These are phyloP conservation scores for Rallus limicola DNA, from an alignment of 2,113 vertebrate species.

Conservation along the genomic window DNA sequence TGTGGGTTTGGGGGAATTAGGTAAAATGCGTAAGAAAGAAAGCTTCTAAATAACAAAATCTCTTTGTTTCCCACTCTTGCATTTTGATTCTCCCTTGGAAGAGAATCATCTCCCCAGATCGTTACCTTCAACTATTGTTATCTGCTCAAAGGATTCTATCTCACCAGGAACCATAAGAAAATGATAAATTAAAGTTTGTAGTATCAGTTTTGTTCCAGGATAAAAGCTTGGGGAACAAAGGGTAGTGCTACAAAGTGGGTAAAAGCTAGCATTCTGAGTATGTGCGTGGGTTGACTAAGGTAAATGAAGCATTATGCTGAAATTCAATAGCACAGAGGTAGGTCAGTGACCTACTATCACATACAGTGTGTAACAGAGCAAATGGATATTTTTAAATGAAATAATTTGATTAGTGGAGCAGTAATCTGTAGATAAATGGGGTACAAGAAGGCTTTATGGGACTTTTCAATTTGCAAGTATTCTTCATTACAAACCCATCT, in stretches of 20 bases:
- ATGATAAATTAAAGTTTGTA: neutral
- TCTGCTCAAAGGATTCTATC: neutral
- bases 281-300: neutral
- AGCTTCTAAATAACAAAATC: neutral
- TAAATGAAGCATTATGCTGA: slow-evolving; percentile 53
- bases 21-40: neutral
- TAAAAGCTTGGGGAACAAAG: slow-evolving; percentile 48
- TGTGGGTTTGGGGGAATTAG: neutral
- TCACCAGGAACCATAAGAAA: neutral
- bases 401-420: slow-evolving; percentile 25
- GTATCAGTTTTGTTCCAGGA: neutral
- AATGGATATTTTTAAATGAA: slow-evolving; percentile 26
- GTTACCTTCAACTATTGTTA: neutral
- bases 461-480: neutral
- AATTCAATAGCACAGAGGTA: slow-evolving; percentile 51
- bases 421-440: neutral
- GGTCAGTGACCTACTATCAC: neutral
- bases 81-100: neutral
- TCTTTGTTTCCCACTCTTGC: neutral
- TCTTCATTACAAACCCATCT: neutral
- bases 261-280: neutral
- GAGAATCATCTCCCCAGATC: neutral
- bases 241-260: neutral
- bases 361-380: neutral
- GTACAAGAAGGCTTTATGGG: neutral